Evolutionary conservation across 2,888 invertebrate genomes (phyloP), one percentile per base, ranked within the genome.

Genomic region (Drosophila multiciliata): DNA sequence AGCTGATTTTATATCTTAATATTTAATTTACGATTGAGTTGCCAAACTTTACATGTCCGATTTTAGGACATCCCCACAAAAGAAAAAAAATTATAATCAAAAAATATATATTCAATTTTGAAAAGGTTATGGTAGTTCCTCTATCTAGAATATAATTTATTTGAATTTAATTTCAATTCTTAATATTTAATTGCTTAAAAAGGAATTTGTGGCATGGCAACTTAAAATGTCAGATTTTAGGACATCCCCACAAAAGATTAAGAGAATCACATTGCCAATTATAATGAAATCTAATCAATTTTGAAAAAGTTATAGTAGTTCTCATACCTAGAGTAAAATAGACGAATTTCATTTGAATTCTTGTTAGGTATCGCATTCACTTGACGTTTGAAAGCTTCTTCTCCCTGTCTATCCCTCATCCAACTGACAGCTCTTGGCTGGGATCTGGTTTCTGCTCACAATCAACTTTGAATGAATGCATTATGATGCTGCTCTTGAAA

Each of bases 401-500:
- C 5, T 42, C n/a, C 26, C 45, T 45, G 45, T 23, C 45, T 23
- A 15, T 15, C 23, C 11, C 17, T 20, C 29, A 20, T 32, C 29
- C 32, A 42, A 58, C 57, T 63, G 63, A 55, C 61, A 62, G 32
- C 23, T 35, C n/a, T 45, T 45, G 33, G 35, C 35, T 11, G 11
- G 35, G n/a, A 6, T 12, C 15, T 45, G 17, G 61, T 40, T 60
- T 40, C 26, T 50, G 49, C 12, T 61, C 61, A 35, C 23, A 15
- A 29, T 62, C 63, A 33, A 12, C 33, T 40, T 29, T 11, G 11
- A 49, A 61, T 49, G 9, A 20, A 50, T 33, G 23, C 64, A 61
- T 61, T 49, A 26, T 45, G 23, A 33, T 48, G 23, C 7, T 35
- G 54, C 65, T 65, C 73, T 72, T 65, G 65, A 72, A 50, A 36